phyloP scores from a whole-genome alignment of 2,113 vertebrate species.

The Passer montanus region DNA sequence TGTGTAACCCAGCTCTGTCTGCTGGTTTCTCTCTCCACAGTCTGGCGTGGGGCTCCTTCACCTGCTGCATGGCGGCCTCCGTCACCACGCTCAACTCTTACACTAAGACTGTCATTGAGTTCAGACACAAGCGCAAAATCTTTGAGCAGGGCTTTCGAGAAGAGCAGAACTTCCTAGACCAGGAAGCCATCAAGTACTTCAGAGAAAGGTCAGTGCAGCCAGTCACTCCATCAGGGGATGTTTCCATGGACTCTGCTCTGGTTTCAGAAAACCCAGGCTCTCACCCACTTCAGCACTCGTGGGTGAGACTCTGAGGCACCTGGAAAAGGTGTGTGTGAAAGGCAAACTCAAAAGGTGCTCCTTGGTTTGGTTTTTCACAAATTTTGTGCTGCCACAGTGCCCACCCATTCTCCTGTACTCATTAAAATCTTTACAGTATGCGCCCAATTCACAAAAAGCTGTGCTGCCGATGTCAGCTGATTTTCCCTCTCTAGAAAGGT shows the following conservation, averaged over 20 bases:
- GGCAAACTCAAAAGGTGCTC: background rate
- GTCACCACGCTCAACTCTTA: constrained; percentile 99
- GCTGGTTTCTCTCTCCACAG: constrained; percentile 74
- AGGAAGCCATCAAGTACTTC: constrained; percentile 92
- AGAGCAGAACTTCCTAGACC: constrained; percentile 91
- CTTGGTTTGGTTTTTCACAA: background rate
- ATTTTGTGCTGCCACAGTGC: background rate
- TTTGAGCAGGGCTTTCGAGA: constrained; percentile 93
- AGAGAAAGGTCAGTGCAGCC: constrained; percentile 86
- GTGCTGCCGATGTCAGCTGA: background rate
- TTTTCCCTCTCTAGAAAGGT: background rate
- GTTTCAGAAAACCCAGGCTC: constrained; percentile 58
- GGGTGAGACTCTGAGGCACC: constrained; percentile 77
- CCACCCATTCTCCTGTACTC: background rate
- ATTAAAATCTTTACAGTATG: background rate
- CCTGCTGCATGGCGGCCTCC: constrained; percentile 98
- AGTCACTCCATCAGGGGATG: constrained; percentile 73
- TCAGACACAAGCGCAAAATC: constrained; percentile 94
- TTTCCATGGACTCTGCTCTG: constrained; percentile 63
- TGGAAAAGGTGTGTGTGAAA: constrained; percentile 79
- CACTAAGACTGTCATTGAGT: constrained; percentile 98
- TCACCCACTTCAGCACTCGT: constrained; percentile 59
- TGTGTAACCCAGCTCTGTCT: constrained; percentile 46
- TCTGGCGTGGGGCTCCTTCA: constrained; percentile 97
- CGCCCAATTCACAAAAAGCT: background rate